Evolutionary conservation across 2,797 vertebrate species (phyloP), one percentile per base, ranked within the genome.

Genomic region (Lacerta bilineata): DNA sequence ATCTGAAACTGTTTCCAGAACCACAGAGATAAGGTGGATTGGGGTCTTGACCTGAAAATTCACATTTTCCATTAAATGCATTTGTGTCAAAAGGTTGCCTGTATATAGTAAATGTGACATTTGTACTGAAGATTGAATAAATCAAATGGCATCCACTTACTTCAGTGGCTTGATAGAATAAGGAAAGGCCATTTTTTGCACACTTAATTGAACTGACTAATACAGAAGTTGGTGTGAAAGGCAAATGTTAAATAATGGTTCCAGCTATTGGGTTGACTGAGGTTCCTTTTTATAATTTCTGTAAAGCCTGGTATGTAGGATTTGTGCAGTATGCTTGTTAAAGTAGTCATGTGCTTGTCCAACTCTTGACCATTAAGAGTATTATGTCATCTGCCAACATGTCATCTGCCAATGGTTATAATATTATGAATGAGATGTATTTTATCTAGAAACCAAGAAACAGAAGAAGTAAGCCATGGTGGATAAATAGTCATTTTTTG

Each of bases 71-170:
- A 6, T 64, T 61, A 1, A 43, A 25, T 80, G 10, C 85, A 39
- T 17, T 86, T 1, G 39, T 15, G 50, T 91, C 76, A 89, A 50
- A 92, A 91, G 36, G 18, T 80, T 90, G 55, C n/a, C 43, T 29
- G 41, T 17, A 1, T 74, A 81, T 80, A 4, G 66, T 85, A 85
- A 91, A 90, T 88, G 13, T 77, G 87, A 91, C 91, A 64, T 17
- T 20, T 72, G 0, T 86, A 0, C 83, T 23, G 72, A 84, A 80
- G 15, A 79, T 4, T n/a, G 10, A 27, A 46, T 43, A 89, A 86
- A 88, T 77, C 36, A 86, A 88, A 15, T 64, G 80, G 7, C 79
- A 4, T 68, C 1, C 84, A 23, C 69, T 64, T 88, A 10, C 76
- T 68, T 84, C 84, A 23, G 11, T 36, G 71, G 8, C 5, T 55